Conservation (phyloP, 2,888 invertebrate genomes). For the Drosophila gaucha region DNA sequence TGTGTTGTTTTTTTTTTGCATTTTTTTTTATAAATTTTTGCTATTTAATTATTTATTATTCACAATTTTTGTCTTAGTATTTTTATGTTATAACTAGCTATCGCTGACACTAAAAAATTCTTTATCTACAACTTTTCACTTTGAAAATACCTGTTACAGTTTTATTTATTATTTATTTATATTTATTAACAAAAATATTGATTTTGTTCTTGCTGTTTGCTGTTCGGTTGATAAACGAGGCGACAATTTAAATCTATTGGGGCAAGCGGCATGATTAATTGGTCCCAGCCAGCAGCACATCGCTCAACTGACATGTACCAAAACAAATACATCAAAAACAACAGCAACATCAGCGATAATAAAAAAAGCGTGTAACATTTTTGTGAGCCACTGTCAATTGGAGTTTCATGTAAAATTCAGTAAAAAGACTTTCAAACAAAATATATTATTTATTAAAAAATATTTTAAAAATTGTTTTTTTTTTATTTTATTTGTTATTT, state of each 20-base stretch:
- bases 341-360: constrained; percentile 13
- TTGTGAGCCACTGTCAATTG: constrained; percentile 54
- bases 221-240: constrained; percentile 71
- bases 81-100: not conserved
- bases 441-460: not conserved
- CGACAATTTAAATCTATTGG: constrained; percentile 81
- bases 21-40: not conserved
- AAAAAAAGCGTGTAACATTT: constrained; percentile 40
- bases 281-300: constrained; percentile 47
- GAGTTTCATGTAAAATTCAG: not conserved
- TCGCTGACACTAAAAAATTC: not conserved
- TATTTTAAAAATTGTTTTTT: not conserved
- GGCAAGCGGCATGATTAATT: constrained; percentile 70
- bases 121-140: not conserved
- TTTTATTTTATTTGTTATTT: not conserved
- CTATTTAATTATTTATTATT: no score
- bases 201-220: constrained; percentile 18
- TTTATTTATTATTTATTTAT: constrained; percentile 37
- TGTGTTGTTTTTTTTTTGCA: not conserved
- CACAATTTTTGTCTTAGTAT: no score
- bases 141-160: not conserved
- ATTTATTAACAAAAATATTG: constrained; percentile 36
- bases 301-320: constrained; percentile 47
- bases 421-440: not conserved
- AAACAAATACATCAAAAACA: constrained; percentile 49